phyloP scores from a whole-genome alignment of 1,140 invertebrate species.

The Cylas formicarius region DNA sequence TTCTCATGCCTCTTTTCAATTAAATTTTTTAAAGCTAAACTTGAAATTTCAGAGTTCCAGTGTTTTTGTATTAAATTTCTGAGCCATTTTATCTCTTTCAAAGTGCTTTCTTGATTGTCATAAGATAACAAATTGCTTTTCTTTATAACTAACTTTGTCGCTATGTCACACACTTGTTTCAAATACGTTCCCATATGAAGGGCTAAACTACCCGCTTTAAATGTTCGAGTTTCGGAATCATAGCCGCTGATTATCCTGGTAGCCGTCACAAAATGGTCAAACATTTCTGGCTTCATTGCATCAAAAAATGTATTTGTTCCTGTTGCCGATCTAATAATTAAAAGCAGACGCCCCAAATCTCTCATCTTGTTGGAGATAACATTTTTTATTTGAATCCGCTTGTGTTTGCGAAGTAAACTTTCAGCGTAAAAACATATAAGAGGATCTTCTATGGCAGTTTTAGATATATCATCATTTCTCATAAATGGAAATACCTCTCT shows the following conservation, averaged over 20 bases:
- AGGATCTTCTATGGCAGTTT: constrained; percentile 17
- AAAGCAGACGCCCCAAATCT: constrained; percentile 23
- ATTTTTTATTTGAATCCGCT: constrained; percentile 20
- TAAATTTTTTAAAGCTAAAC: constrained; percentile 25
- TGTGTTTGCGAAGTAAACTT: constrained; percentile 24
- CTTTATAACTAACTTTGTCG: constrained; percentile 21
- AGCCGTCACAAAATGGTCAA: constrained; percentile 22
- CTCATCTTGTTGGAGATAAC: constrained; percentile 26
- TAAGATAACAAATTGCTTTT: constrained; percentile 8
- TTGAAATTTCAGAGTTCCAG: constrained; percentile 25
- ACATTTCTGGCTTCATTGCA: constrained; percentile 23
- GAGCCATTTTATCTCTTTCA: constrained; percentile 23
- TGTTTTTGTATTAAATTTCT: constrained; percentile 21
- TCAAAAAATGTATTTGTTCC: constrained; percentile 5
- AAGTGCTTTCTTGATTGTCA: constrained; percentile 13
- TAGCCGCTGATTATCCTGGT: constrained; percentile 25
- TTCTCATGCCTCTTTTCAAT: constrained; percentile 24
- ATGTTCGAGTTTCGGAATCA: constrained; percentile 14
- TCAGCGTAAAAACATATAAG: constrained; percentile 24
- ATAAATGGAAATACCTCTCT: constrained; percentile 20
- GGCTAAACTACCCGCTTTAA: constrained; percentile 23
- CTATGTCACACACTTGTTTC: constrained; percentile 19
- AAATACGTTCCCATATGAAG: constrained; percentile 23
- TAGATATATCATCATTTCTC: constrained; percentile 21
- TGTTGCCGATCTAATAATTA: constrained; percentile 11